Evolutionary conservation across 2,113 vertebrate species (phyloP), one percentile per base, ranked within the genome.

Genomic region (Ptychochromis oligacanthus): DNA sequence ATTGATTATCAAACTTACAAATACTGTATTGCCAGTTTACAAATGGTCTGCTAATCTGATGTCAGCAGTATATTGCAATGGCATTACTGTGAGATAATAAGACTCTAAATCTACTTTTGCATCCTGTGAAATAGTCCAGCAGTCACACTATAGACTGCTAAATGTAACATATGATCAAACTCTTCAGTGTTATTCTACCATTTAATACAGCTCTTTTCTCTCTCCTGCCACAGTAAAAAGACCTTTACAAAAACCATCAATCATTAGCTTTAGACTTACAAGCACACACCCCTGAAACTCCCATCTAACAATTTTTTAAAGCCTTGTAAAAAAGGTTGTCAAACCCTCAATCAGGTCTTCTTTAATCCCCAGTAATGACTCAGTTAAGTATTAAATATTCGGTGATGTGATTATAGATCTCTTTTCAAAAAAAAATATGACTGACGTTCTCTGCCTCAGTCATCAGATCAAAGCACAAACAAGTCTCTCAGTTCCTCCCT

Each of bases 391-490:
- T 85, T 86, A 79, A 91, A 87, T 65, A 84, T 56, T 74, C 74
- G 56, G 24, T 60, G 84, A 89, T 90, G 80, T 82, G 82, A 81
- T 88, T 86, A 58, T 65, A 83, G 84, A 89, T 88, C 65, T 12
- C 70, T 36, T 24, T 74, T 84, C 24, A 26, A 80, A 46, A 75
- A 79, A 81, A 31, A 31, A 80, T 46, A 84, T 74, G 76, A 76
- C 58, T 62, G 84, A 84, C 40, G 3, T 58, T 77, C 52, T 84
- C 20, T 59, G 75, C 70, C n/a, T 86, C 67, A 80, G 77, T 75
- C 77, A 89, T 83, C 77, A 86, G 82, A 89, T 92, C 85, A 92
- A 92, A 88, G 92, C 67, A 88, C 57, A 90, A 80, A 87, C 60
- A 83, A 85, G 58, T 57, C 78, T 91, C 75, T 83, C 76, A 67